These are phyloP conservation scores for Apis florea DNA, from an alignment of 1,140 invertebrate genomes.

Conservation along the genomic window DNA sequence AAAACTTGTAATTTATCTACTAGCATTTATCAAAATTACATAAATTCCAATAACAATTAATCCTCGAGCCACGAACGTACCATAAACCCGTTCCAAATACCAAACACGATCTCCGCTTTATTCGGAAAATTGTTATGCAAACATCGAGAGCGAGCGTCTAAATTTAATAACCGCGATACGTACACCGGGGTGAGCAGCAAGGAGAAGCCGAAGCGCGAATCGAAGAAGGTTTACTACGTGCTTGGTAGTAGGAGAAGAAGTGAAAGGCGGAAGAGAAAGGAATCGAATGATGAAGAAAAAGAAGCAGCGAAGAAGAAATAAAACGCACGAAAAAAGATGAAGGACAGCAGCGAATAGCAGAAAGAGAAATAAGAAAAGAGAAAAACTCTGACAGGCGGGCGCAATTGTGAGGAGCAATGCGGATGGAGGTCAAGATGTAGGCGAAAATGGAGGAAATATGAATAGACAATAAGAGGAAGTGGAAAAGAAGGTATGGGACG, in stretches of 20 bases:
- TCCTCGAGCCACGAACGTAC: neutral
- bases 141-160: neutral
- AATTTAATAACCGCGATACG: neutral
- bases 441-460: constrained; percentile 23
- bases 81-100: neutral
- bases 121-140: constrained; percentile 5
- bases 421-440: constrained; percentile 16
- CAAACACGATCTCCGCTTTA: neutral
- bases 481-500: neutral
- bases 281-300: neutral
- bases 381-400: neutral
- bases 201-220: neutral
- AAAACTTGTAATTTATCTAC: neutral
- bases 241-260: neutral
- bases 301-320: constrained; percentile 2
- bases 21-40: neutral
- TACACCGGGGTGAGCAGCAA: neutral
- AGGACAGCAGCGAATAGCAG: neutral
- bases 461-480: neutral
- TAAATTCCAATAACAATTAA: neutral
- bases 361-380: neutral
- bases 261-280: neutral
- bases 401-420: neutral
- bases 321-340: neutral
- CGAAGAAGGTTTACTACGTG: neutral